Conservation (phyloP, 2,888 invertebrate species). For the Andrena camellia region DNA sequence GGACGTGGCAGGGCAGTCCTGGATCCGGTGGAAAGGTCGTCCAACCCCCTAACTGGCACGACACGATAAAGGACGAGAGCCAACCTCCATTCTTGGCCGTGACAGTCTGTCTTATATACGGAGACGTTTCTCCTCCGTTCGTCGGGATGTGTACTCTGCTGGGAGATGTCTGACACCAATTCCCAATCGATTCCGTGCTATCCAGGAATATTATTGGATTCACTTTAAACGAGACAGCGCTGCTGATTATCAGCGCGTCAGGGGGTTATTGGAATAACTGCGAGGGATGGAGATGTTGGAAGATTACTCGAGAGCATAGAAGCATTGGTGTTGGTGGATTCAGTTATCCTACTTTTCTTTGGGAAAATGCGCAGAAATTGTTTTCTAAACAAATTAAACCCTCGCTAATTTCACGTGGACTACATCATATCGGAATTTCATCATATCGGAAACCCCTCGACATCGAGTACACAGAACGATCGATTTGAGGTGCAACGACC, state of each 20-base stretch:
- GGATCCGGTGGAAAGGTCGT: slow-evolving; percentile 53
- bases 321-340: too few species aligned
- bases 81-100: slow-evolving; percentile 55
- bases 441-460: too few species aligned
- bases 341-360: too few species aligned
- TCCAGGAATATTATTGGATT: slow-evolving; percentile 11
- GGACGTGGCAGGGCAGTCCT: slow-evolving; percentile 41
- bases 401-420: too few species aligned
- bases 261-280: not conserved
- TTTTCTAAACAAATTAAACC: too few species aligned
- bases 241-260: not conserved
- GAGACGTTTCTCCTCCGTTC: slow-evolving; percentile 27
- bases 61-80: slow-evolving; percentile 63
- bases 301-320: too few species aligned
- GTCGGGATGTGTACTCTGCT: slow-evolving; percentile 11
- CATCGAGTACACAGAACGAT: too few species aligned
- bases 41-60: slow-evolving; percentile 54
- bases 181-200: not conserved
- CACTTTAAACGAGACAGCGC: not conserved
- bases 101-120: slow-evolving; percentile 64
- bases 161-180: slow-evolving; percentile 6
- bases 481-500: too few species aligned
- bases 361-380: too few species aligned
- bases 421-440: too few species aligned
- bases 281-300: not conserved